phyloP scores from a whole-genome alignment of 2,797 vertebrate species.

The Cossypha niveicapilla region DNA sequence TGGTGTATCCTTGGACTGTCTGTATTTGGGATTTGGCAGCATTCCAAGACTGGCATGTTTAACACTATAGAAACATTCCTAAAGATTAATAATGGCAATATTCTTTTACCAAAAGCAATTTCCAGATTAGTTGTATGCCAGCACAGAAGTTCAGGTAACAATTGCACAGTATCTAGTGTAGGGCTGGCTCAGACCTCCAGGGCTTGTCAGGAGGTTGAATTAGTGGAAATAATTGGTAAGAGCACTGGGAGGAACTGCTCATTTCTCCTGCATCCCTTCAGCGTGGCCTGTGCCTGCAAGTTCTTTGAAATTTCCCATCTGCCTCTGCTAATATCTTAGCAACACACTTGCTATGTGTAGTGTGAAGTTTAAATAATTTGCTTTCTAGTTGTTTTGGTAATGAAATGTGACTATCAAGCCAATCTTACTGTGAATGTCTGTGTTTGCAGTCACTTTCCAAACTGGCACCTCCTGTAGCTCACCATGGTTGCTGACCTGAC shows the following conservation, averaged over 20 bases:
- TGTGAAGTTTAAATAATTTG: background rate
- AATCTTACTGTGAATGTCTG: conserved; percentile 35
- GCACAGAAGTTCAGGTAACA: background rate
- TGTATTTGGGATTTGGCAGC: background rate
- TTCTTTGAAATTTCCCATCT: background rate
- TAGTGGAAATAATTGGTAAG: background rate
- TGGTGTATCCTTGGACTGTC: background rate
- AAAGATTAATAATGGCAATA: background rate
- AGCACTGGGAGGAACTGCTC: background rate
- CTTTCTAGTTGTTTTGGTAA: background rate
- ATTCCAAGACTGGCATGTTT: background rate
- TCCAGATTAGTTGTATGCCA: background rate
- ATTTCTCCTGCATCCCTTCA: background rate
- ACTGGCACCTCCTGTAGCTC: background rate
- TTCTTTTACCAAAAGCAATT: background rate
- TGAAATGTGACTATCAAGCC: conserved; percentile 24
- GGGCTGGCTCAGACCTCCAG: background rate
- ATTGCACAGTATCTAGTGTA: background rate
- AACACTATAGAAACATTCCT: background rate
- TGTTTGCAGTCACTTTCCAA: background rate
- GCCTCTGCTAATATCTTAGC: background rate
- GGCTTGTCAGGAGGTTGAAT: background rate
- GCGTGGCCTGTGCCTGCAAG: background rate
- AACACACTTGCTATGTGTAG: background rate
- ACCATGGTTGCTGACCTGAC: background rate